Conservation (phyloP, 2,888 invertebrate genomes). For the Arge pagana region DNA sequence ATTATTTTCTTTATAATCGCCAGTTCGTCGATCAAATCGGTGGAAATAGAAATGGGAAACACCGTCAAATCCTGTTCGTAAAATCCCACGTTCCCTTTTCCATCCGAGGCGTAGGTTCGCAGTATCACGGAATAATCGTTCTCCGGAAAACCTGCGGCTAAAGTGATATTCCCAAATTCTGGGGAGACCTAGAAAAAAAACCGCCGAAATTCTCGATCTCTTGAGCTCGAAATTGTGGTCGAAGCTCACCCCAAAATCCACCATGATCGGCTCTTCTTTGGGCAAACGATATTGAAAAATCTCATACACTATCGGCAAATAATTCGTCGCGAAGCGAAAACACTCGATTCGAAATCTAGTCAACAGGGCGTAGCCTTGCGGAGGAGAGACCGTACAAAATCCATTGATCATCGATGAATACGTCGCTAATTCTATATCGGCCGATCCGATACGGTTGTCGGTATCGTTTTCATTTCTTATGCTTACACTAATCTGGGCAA, state of each 20-base stretch:
- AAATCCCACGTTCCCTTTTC: constrained; percentile 15
- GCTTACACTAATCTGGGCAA: constrained; percentile 17
- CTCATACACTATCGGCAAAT: constrained; percentile 16
- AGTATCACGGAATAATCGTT: constrained; percentile 12
- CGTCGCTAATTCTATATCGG: constrained; percentile 1
- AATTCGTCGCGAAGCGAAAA: not conserved
- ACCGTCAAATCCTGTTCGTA: constrained; percentile 17
- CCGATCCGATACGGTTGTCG: constrained; percentile 1
- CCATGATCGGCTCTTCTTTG: constrained; percentile 17
- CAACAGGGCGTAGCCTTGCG: constrained; percentile 19
- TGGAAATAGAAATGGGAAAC: constrained; percentile 8
- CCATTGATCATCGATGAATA: constrained; percentile 5
- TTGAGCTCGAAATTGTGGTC: not conserved
- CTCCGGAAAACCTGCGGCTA: constrained; percentile 19
- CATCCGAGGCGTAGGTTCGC: constrained; percentile 15
- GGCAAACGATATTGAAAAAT: constrained; percentile 20
- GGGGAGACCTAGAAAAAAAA: constrained; percentile 5
- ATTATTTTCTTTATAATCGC: constrained; percentile 13
- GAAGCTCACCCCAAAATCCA: constrained; percentile 13
- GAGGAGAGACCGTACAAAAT: constrained; percentile 9
- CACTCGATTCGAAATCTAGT: constrained; percentile 11
- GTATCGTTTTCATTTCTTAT: not conserved
- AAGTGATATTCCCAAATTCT: constrained; percentile 11
- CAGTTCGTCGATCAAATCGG: constrained; percentile 11
- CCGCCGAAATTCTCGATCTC: not conserved